Evolutionary conservation across 1,140 invertebrate genomes (phyloP), one percentile per base, ranked within the genome.

Genomic region (Trichonephila clavipes): DNA sequence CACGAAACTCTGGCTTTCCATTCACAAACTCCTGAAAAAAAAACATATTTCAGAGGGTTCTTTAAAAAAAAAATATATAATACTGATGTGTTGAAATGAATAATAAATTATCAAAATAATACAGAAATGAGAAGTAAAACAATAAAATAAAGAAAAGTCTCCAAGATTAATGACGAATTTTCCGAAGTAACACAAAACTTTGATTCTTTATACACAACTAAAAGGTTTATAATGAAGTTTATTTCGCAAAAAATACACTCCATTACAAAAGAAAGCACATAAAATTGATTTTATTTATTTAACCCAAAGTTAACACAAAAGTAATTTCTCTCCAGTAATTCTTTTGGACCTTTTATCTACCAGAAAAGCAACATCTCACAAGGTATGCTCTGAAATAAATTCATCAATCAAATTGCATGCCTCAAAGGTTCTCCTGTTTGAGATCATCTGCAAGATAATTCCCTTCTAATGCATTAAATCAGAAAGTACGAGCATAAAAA

Each of bases 321-420:
- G 34, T 40, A 14, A 77, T 77, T 77, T 40, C 24, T 34, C 18
- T 77, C n/a, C n/a, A 10, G 5, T 40, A 40, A 77, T 77, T 34
- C 28, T 18, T 77, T 16, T 77, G 34, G 18, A 40, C 16, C 16
- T 40, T 2, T 14, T 18, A 18, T 34, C 34, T 34, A 18, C 28
- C 16, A 77, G 6, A 16, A 34, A 40, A 77, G 28, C 14, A 18
- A 69, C 66, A 24, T 69, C 10, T 69, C 24, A 69, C 24, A 24
- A 69, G 14, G 28, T 69, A 14, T 69, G 21, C 21, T 69, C 3
- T 12, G 34, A 77, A 77, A 77, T 34, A 18, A 28, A 14, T 77
- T 77, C 72, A 77, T 77, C 28, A 77, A 77, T 77, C 72, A 77
- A 77, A 77, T 77, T 34, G 72, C 28, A 77, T 40, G 72, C 24